Conservation (phyloP, 2,888 invertebrate genomes). For the Rosalia funebris region DNA sequence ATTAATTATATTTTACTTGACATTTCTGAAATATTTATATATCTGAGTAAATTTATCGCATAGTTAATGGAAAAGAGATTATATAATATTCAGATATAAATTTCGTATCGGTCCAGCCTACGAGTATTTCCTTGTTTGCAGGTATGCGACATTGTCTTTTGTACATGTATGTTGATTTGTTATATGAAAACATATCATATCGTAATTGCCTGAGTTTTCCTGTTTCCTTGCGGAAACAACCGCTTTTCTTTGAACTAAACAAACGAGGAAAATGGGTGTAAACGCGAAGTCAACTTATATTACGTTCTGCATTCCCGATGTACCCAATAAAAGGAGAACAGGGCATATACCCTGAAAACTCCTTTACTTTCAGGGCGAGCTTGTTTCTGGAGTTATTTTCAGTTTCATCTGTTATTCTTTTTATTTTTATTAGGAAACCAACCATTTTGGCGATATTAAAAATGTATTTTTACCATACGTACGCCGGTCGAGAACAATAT, state of each 20-base stretch:
- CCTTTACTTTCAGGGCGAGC: slow-evolving; percentile 3
- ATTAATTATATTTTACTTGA: too few relatives aligned
- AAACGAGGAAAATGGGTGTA: neutral
- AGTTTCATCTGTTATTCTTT: slow-evolving; percentile 26
- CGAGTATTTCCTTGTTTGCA: too few relatives aligned
- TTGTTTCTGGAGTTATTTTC: slow-evolving; percentile 22
- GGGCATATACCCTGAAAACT: slow-evolving; percentile 15
- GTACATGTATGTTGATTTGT: too few relatives aligned
- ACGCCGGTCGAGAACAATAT: slow-evolving; percentile 33
- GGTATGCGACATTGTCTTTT: too few relatives aligned
- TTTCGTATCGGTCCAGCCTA: too few relatives aligned
- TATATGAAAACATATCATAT: too few relatives aligned
- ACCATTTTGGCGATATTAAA: slow-evolving; percentile 34
- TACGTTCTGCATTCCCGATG: slow-evolving; percentile 27
- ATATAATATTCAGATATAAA: too few relatives aligned
- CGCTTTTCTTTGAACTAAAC: neutral
- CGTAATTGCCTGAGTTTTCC: too few relatives aligned
- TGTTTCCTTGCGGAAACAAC: neutral
- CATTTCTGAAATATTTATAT: too few relatives aligned
- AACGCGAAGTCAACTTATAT: slow-evolving; percentile 25
- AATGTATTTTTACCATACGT: slow-evolving; percentile 31
- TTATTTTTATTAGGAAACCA: slow-evolving; percentile 27
- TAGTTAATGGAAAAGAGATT: too few relatives aligned
- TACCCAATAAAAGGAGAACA: slow-evolving; percentile 11
- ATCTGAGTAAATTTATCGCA: too few relatives aligned